Evolutionary conservation across 1,140 invertebrate species (phyloP).

Genomic region (Rhyzopertha dominica): DNA sequence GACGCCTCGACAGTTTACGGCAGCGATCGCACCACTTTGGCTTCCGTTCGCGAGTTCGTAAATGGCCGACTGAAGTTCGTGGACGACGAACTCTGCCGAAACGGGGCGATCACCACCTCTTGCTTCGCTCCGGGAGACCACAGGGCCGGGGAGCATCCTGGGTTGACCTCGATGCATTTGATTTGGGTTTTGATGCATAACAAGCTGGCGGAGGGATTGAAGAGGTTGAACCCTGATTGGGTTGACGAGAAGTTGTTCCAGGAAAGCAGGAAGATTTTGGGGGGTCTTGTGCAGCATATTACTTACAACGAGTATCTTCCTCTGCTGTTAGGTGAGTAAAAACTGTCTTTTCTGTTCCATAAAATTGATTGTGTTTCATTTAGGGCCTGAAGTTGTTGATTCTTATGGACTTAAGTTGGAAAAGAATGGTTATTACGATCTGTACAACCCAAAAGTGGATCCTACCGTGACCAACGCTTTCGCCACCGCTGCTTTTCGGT

Average conservation of each 20-base stretch:
- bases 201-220: conserved; percentile 71
- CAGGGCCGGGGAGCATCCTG: conserved; percentile 80
- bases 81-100: conserved; percentile 54
- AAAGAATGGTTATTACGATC: conserved; percentile 59
- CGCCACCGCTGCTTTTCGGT: conserved; percentile 89
- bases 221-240: conserved; percentile 78
- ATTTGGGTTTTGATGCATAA: conserved; percentile 89
- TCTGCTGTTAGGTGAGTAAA: conserved; percentile 62
- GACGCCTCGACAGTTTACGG: conserved; percentile 92
- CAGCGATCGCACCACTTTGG: conserved; percentile 70
- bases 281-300: conserved; percentile 79
- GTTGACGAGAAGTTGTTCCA: conserved; percentile 83
- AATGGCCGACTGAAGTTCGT: conserved; percentile 51
- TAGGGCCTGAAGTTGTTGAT: conserved; percentile 62
- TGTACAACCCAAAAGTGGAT: conserved; percentile 77
- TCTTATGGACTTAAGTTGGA: conserved; percentile 64
- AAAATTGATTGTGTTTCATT: conserved; percentile 9
- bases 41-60: conserved; percentile 65
- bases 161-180: conserved; percentile 80
- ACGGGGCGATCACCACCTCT: conserved; percentile 60
- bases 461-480: conserved; percentile 88
- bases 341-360: conserved; percentile 10
- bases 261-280: conserved; percentile 77
- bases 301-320: conserved; percentile 87
- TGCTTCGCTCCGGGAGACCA: conserved; percentile 75